Evolutionary conservation across 2,797 vertebrate species (phyloP), one percentile per base, ranked within the genome.

Genomic region (Micromesistius poutassou): DNA sequence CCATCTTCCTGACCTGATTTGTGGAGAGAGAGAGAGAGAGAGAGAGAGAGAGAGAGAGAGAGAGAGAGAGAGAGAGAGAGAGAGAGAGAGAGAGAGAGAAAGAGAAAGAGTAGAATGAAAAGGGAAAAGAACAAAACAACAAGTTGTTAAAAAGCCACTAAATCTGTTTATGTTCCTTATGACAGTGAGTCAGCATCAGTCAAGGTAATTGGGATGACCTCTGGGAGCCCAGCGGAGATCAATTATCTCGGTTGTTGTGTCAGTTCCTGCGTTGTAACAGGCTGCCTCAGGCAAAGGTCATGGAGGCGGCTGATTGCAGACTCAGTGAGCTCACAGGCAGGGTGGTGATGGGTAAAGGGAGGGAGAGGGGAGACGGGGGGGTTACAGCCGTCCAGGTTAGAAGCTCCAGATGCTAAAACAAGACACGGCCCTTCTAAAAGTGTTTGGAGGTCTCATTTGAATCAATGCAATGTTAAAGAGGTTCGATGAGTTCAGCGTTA

Each of bases 171-270:
- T 80, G 79, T 30, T 0, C 2, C 2, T 73, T 84, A 86, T 80
- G 79, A 77, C 78, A 74, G 30, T 14, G 79, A 70, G 80, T 62
- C 16, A 6, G 55, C 55, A 62, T 62, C 55, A 62, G 55, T 62
- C 55, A 66, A 87, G 83, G 81, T 90, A 90, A 90, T 90, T 90
- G 87, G 83, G 42, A 75, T 83, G 86, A 91, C 87, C 85, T 88
- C 85, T 81, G 40, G 74, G 76, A 87, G 81, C 73, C 80, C 30
- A 73, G 33, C 77, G 19, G 35, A 25, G 80, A 86, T 87, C 84
- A 85, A 86, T 88, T 88, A 83, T 79, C 30, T 76, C 72, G 83
- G 82, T 85, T 89, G 89, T 81, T 83, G 71, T 85, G 83, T 89
- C 79, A 79, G 84, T 55, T 79, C 42, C 71, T 0, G 25, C 84